Conservation (phyloP, 2,888 invertebrate species). For the Diaprepes abbreviatus region DNA sequence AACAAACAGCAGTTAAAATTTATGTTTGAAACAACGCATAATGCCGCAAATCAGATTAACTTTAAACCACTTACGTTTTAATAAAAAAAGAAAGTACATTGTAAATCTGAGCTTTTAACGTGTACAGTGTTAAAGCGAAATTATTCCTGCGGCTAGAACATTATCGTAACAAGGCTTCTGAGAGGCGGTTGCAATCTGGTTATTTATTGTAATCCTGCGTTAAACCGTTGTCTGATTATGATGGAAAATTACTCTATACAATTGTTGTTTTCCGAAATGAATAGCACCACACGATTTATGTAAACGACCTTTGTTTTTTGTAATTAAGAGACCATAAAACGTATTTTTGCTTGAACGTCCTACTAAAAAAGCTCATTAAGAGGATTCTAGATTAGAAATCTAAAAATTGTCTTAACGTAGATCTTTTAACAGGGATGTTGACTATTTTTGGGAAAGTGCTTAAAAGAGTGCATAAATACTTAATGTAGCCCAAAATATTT, state of each 20-base stretch:
- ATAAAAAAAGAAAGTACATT: neutral
- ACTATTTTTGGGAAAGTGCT: too few relatives aligned
- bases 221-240: neutral
- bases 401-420: too few relatives aligned
- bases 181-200: neutral
- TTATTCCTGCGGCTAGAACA: neutral
- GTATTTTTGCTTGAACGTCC: too few relatives aligned
- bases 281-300: neutral
- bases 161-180: slow-evolving; percentile 14
- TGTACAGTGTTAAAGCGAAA: slow-evolving; percentile 8
- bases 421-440: too few relatives aligned
- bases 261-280: neutral
- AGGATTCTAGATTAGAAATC: too few relatives aligned
- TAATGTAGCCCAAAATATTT: too few relatives aligned
- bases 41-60: slow-evolving; percentile 25
- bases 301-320: too few relatives aligned
- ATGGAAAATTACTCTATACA: neutral
- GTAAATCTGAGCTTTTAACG: neutral
- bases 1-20: neutral
- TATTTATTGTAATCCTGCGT: neutral
- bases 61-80: slow-evolving; percentile 17
- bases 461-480: too few relatives aligned
- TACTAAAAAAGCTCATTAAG: too few relatives aligned
- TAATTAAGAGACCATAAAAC: too few relatives aligned
- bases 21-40: neutral